These are phyloP conservation scores for Balaenoptera acutorostrata DNA, from an alignment of 2,113 vertebrate species.

Conservation along the genomic window DNA sequence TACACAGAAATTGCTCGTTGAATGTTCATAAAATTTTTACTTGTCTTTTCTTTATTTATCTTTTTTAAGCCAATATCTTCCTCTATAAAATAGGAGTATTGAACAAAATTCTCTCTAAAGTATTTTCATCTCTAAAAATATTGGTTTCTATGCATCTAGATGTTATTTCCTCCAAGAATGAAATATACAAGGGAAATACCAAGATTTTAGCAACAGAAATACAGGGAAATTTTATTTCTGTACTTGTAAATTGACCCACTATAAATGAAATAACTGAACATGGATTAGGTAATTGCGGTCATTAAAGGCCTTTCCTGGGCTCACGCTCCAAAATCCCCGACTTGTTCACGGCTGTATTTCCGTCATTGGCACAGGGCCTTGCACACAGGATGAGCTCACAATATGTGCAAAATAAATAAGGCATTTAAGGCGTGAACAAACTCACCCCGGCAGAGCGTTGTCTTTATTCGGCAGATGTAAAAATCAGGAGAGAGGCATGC, in stretches of 20 bases:
- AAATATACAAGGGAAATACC: neutral
- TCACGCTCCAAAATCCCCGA: fast-evolving
- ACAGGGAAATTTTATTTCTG: neutral
- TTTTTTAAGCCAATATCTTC: neutral
- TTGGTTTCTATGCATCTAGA: neutral
- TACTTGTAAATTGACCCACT: neutral
- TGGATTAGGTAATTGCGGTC: neutral
- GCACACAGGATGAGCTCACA: neutral
- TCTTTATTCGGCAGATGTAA: neutral
- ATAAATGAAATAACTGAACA: neutral
- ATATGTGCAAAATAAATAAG: neutral
- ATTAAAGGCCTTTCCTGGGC: neutral
- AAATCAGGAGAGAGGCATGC: neutral
- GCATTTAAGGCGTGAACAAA: neutral
- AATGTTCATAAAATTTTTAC: neutral
- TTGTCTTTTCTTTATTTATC: neutral
- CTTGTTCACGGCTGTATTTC: neutral
- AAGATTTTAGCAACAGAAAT: neutral
- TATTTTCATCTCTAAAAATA: constrained; percentile 1
- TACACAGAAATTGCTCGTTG: neutral
- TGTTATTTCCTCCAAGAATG: neutral
- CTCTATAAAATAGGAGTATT: neutral
- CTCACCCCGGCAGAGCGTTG: no score
- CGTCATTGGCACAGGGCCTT: fast-evolving
- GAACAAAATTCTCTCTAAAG: neutral